A percentile compares a stretch with the other conserved stretches of the same genome.
Evolutionary conservation across 92 coral and sea anemone genomes (phyloP).

Genomic region (Diadumene lineata): DNA sequence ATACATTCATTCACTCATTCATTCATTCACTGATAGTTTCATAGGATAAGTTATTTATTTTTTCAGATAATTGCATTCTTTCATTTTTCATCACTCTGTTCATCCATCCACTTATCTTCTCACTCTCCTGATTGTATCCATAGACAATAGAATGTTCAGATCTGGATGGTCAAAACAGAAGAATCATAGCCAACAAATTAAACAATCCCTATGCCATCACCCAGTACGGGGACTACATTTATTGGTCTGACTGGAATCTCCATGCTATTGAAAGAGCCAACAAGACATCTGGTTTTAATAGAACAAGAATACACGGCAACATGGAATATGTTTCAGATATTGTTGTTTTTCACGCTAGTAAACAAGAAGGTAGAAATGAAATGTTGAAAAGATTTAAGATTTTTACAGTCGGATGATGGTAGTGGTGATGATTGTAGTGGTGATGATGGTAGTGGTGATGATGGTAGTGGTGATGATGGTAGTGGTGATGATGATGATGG

Average conservation of each 20-base stretch:
- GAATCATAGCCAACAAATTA: conserved; percentile 46
- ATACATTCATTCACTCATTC: too few species aligned
- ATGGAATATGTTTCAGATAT: conserved; percentile 71
- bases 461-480: not conserved
- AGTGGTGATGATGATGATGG: conserved; percentile 1
- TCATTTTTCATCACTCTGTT: too few species aligned
- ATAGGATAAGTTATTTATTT: too few species aligned
- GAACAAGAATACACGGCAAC: conserved; percentile 55
- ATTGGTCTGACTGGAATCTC: conserved; percentile 78
- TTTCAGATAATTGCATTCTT: too few species aligned
- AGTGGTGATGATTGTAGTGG: too few species aligned
- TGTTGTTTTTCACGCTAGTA: conserved; percentile 81
- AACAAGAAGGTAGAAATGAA: conserved; percentile 93
- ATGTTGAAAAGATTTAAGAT: too few species aligned
- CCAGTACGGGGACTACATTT: conserved; percentile 76
- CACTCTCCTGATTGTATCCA: not conserved
- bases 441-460: conserved; percentile 8
- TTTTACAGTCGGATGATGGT: too few species aligned
- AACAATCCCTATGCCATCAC: conserved; percentile 73
- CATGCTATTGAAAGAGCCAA: conserved; percentile 77
- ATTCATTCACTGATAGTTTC: too few species aligned
- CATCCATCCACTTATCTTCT: too few species aligned
- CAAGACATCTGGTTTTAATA: conserved; percentile 77
- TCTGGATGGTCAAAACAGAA: conserved; percentile 63
- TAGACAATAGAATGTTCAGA: conserved; percentile 66